Evolutionary conservation across 1,140 invertebrate species (phyloP), one percentile per base, ranked within the genome.

Genomic region (Cardiocondyla obscurior): DNA sequence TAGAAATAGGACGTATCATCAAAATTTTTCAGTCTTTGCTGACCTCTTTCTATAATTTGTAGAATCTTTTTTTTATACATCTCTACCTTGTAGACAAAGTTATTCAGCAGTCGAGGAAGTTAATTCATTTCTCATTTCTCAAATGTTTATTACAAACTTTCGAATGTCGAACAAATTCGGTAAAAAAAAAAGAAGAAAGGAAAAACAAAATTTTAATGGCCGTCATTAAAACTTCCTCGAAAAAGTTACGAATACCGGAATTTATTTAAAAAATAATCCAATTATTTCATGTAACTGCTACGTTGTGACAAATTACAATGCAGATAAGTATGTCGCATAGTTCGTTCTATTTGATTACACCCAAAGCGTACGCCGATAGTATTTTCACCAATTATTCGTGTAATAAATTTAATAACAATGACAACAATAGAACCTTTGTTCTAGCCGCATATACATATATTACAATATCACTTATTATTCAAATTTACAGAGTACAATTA

Each of bases 341-440:
- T 33, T 22, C 22, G 6, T 4, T 10, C 7, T 30, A 14, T 74
- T 22, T 16, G 2, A 28, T 72, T 57, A 57, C 12, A 46, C 3
- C 19, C 30, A 25, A 28, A 70, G 7, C 25, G 12, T 16, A n/a
- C 3, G 14, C 55, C 3, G 14, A 60, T 60, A 7, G 30, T 14
- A 22, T 46, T 22, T 8, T 46, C 55, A 46, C 7, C 12, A 74
- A 51, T 25, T 64, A 76, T 49, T 39, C 14, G 14, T 1, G 6
- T 6, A 76, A 46, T 36, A 39, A 51, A 64, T 36, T 65, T 33
- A 28, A 39, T 53, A 79, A 53, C 30, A 53, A 79, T 67, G 14
- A 79, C 5, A 22, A 0, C 5, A 25, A 39, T 6, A n/a, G 39
- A 51, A 3, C 46, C 46, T 67, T 65, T 67, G 60, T 39, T 36